Conservation (phyloP, 30 jellyfish, hydroid and myxozoan genomes). For the Hydractinia echinata region DNA sequence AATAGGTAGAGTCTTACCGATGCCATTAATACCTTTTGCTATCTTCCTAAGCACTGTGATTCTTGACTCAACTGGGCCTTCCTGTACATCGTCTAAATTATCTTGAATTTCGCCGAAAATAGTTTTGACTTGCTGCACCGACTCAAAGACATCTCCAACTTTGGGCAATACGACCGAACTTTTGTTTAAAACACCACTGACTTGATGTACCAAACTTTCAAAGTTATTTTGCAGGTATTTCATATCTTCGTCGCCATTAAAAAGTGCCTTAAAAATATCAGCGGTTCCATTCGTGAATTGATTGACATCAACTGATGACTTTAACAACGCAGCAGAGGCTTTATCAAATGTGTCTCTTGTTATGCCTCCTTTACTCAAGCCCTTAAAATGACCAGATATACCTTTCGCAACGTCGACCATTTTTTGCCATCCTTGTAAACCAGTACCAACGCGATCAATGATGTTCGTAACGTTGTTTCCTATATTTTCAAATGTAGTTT, state of each 20-base stretch:
- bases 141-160: constrained; percentile 47
- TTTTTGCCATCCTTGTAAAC: constrained; percentile 58
- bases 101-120: constrained; percentile 20
- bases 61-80: constrained; percentile 80
- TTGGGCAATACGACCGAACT: constrained; percentile 44
- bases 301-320: constrained; percentile 59
- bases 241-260: constrained; percentile 65
- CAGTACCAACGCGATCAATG: constrained; percentile 51
- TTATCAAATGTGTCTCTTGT: constrained; percentile 56
- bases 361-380: constrained; percentile 34
- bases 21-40: constrained; percentile 49
- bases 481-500: constrained; percentile 42
- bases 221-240: constrained; percentile 35
- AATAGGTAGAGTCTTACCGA: constrained; percentile 50
- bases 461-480: constrained; percentile 32
- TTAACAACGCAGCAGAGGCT: constrained; percentile 51
- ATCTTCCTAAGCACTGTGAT: constrained; percentile 54
- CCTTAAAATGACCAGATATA: constrained; percentile 49
- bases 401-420: constrained; percentile 42
- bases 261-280: constrained; percentile 58
- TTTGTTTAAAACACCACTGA: constrained; percentile 48
- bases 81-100: constrained; percentile 23
- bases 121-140: constrained; percentile 40
- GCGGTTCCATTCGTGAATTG: constrained; percentile 48
- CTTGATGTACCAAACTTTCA: constrained; percentile 49